A percentile compares a stretch with the other conserved stretches of the same genome.
Conservation (phyloP, 2,113 vertebrate species). For the Podiceps cristatus region DNA sequence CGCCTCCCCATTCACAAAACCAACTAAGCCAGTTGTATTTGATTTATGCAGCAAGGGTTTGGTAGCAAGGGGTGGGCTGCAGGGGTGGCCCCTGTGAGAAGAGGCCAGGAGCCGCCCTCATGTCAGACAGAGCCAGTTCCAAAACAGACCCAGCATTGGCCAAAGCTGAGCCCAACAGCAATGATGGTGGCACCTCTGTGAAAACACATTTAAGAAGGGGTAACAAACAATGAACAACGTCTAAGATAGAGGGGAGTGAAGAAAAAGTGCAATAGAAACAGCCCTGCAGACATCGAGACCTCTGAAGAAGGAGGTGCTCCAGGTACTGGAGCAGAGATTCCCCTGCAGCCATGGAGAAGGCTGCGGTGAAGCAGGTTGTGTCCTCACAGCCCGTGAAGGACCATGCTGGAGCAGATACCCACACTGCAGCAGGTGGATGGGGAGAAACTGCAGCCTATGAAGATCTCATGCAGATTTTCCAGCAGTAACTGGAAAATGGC, state of each 20-base stretch:
- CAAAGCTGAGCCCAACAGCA: not conserved
- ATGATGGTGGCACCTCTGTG: not conserved
- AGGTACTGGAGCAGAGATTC: not conserved
- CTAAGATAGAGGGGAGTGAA: not conserved
- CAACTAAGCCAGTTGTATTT: not conserved
- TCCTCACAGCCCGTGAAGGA: not conserved
- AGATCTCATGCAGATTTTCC: not conserved
- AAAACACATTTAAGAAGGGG: not conserved
- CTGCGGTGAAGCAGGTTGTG: accelerated
- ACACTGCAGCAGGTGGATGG: not conserved
- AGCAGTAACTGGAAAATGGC: not conserved
- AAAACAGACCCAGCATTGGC: not conserved
- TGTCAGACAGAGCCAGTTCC: accelerated
- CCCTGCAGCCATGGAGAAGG: not conserved
- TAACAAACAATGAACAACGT: not conserved
- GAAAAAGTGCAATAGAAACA: not conserved
- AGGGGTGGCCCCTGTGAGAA: not conserved
- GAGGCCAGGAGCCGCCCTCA: accelerated
- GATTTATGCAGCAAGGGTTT: not conserved
- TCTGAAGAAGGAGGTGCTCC: not conserved
- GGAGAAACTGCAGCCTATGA: not conserved
- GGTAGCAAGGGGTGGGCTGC: accelerated
- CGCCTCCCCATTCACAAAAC: not conserved
- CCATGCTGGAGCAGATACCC: accelerated
- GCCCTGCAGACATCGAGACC: not conserved